Conservation (phyloP, 2,797 vertebrate species). For the Pelodytes ibericus region DNA sequence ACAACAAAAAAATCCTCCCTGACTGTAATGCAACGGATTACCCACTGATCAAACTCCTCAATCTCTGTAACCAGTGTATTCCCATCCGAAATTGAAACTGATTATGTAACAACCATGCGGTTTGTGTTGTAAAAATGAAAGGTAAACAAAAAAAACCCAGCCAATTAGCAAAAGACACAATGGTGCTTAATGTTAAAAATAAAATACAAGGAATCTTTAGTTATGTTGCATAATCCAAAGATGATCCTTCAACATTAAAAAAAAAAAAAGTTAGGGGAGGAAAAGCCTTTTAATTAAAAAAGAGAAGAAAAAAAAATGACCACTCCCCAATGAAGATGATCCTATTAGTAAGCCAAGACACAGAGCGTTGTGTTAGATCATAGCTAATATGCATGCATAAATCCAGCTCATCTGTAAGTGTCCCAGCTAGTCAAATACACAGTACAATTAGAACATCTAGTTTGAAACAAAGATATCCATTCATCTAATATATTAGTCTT, state of each 20-base stretch:
- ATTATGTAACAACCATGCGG: background rate
- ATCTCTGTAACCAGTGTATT: background rate
- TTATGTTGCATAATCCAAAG: conserved; percentile 18
- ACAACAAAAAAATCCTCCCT: no score
- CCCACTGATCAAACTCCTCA: background rate
- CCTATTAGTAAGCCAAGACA: conserved; percentile 28
- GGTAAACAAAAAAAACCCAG: background rate
- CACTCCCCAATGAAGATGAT: conserved; percentile 27
- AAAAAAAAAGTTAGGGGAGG: conserved; percentile 20
- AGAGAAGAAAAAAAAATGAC: conserved; percentile 14
- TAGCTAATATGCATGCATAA: conserved; percentile 31
- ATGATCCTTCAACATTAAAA: conserved; percentile 4
- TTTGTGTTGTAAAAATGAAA: background rate
- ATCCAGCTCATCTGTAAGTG: background rate
- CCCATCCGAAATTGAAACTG: background rate
- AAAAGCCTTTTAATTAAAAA: conserved; percentile 32
- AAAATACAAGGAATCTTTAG: no score
- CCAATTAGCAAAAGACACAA: background rate
- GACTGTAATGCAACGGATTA: background rate
- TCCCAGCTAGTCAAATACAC: background rate
- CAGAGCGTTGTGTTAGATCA: conserved; percentile 10
- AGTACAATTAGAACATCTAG: background rate
- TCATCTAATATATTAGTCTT: background rate
- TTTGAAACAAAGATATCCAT: background rate
- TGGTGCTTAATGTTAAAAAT: background rate